phyloP scores from a whole-genome alignment of 2,797 vertebrate species.

The Molothrus aeneus region DNA sequence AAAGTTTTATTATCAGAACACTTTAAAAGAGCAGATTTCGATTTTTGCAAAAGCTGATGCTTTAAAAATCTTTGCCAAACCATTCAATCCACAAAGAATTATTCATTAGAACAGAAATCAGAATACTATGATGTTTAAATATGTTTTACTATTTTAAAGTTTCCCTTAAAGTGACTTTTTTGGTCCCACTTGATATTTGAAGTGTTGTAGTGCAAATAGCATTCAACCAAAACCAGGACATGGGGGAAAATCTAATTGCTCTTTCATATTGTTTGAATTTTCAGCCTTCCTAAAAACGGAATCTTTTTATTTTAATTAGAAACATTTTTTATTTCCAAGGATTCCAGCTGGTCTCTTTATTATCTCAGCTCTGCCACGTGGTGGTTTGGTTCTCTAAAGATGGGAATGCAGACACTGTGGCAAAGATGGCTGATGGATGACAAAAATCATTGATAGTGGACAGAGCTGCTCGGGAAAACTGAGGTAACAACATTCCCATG shows the following conservation, averaged over 20 bases:
- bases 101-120: background rate
- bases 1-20: background rate
- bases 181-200: background rate
- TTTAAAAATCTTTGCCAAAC: background rate
- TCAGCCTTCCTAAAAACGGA: background rate
- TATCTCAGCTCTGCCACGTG: background rate
- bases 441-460: background rate
- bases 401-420: background rate
- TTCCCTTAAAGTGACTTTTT: background rate
- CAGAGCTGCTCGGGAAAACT: background rate
- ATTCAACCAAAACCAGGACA: background rate
- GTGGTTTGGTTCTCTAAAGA: background rate
- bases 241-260: background rate
- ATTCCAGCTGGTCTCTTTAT: background rate
- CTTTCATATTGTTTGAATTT: background rate
- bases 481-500: rapidly evolving
- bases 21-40: background rate
- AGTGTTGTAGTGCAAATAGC: background rate
- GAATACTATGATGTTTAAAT: background rate
- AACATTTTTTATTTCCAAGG: background rate
- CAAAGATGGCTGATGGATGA: background rate
- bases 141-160: conserved; percentile 7
- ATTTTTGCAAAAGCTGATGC: background rate
- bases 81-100: background rate
- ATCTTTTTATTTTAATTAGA: background rate